Evolutionary conservation across 2,113 vertebrate genomes (phyloP).

Genomic region (Piaya cayana): DNA sequence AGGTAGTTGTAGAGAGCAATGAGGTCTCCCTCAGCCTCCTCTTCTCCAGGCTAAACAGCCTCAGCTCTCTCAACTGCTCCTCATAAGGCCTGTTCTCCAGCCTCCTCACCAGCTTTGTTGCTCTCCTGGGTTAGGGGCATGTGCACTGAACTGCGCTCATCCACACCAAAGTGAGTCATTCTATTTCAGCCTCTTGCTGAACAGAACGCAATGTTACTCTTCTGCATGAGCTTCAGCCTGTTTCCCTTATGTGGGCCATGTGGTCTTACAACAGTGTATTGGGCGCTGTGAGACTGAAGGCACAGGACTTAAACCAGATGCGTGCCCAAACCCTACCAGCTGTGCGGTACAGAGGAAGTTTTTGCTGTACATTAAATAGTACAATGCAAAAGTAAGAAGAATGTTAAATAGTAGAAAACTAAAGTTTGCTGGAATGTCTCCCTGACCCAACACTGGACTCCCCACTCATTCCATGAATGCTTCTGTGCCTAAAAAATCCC

Average conservation of each 20-base stretch:
- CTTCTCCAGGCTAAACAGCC: too few relatives aligned
- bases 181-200: neutral
- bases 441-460: neutral
- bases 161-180: accelerated
- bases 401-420: neutral
- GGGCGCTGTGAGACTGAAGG: accelerated
- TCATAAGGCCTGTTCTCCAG: too few relatives aligned
- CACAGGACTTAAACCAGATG: accelerated
- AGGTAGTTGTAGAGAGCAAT: too few relatives aligned
- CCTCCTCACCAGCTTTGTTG: too few relatives aligned
- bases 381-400: neutral
- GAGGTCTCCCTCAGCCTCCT: too few relatives aligned
- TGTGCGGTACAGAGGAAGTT: neutral
- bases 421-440: neutral
- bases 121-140: too few relatives aligned
- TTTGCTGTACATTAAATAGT: neutral
- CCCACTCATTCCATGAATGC: neutral
- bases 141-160: neutral
- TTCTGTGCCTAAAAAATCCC: neutral
- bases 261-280: accelerated
- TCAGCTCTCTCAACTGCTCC: too few relatives aligned
- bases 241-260: neutral
- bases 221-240: neutral
- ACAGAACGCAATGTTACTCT: neutral
- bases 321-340: neutral